Base-by-base conservation (phyloP, 2,888 invertebrate genomes). In the Pammene fasciana region DNA sequence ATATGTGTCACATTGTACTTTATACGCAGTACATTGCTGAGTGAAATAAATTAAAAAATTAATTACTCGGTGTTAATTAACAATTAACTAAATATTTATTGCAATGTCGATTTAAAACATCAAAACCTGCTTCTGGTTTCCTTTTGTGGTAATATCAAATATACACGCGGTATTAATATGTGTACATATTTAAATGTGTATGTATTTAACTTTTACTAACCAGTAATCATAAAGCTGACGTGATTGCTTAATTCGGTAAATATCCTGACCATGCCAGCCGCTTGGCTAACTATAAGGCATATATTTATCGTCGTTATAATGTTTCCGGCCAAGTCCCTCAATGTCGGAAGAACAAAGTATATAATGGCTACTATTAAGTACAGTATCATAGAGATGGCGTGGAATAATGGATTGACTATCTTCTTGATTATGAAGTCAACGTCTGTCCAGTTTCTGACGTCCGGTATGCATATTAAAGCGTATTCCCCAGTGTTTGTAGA, bases 171-270 rank as follows among this genome's bases (percentile, higher is more conserved):
- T n/a, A n/a, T n/a, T n/a, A 36, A 4, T 36, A 36, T 36, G 36
- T 36, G 36, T 36, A 6, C 10, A n/a, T n/a, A n/a, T n/a, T n/a
- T n/a, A n/a, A n/a, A n/a, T n/a, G n/a, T n/a, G n/a, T n/a, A n/a
- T n/a, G n/a, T n/a, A n/a, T n/a, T n/a, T n/a, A n/a, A n/a, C n/a
- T n/a, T 59, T 43, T 65, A 76, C 87, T 87, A 88, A 96, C 96
- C 96, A 80, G 97, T 96, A 67, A 96, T 93, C 84, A 97, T 93
- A 78, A 97, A 96, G 85, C 96, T 97, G 74, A 97, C 93, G 79
- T 97, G 97, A 84, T 95, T 96, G 73, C 95, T 96, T 75, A 96
- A 95, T 79, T 97, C 96, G 0, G 96, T 96, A 79, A 97, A 95
- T 82, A 97, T 95, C 77, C 96, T 93, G 14, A 97, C 96, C 72